phyloP scores from a whole-genome alignment of 1,140 invertebrate species.

The Ceratina calcarata region DNA sequence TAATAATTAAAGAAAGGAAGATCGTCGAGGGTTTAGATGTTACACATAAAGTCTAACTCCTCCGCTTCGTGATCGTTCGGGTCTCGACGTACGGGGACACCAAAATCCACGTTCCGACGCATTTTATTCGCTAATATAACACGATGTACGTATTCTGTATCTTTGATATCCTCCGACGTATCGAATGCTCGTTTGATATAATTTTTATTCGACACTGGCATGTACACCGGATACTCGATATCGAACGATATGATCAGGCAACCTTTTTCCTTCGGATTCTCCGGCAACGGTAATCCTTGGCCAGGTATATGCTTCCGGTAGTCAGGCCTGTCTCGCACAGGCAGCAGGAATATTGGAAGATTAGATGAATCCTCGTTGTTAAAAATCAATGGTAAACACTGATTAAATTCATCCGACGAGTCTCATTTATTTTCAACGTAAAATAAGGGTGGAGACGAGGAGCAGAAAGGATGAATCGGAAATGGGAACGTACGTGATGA shows the following conservation, averaged over 20 bases:
- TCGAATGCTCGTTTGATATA: constrained; percentile 79
- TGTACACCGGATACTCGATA: constrained; percentile 81
- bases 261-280: constrained; percentile 79
- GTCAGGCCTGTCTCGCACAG: constrained; percentile 78
- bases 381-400: too few species aligned
- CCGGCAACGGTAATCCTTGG: constrained; percentile 84
- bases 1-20: background rate
- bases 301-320: constrained; percentile 83
- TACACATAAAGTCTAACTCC: constrained; percentile 31
- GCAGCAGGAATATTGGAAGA: background rate
- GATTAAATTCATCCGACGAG: too few species aligned
- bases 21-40: constrained; percentile 14
- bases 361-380: too few species aligned
- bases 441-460: background rate
- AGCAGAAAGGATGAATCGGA: background rate
- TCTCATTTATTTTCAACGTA: background rate
- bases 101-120: constrained; percentile 60
- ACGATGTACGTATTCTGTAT: constrained; percentile 76
- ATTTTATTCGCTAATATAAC: constrained; percentile 77
- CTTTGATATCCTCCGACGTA: constrained; percentile 48
- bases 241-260: constrained; percentile 82
- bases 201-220: constrained; percentile 78
- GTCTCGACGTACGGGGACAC: constrained; percentile 53
- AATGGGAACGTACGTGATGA: constrained; percentile 80
- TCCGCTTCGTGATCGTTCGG: constrained; percentile 36